phyloP scores from a whole-genome alignment of 92 coral and sea anemone species.

The Paragorgia papillata region DNA sequence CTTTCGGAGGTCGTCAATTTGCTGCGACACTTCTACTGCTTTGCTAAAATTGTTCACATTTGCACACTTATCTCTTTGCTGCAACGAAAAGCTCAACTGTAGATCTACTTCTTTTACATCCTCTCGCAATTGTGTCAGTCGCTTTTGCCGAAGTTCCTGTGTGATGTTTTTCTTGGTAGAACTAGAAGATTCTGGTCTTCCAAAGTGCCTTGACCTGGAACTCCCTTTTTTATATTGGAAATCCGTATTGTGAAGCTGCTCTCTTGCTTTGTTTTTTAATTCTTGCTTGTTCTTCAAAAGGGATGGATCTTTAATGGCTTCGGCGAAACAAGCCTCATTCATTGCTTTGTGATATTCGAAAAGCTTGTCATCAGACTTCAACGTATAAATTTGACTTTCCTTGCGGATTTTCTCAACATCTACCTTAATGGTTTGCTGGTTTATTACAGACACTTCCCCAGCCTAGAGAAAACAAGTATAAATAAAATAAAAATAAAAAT shows the following conservation, averaged over 20 bases:
- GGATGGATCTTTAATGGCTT: conserved; percentile 51
- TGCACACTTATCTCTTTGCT: conserved; percentile 50
- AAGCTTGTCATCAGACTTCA: conserved; percentile 37
- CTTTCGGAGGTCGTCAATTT: conserved; percentile 59
- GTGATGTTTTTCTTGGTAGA: conserved; percentile 40
- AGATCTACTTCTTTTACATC: conserved; percentile 53
- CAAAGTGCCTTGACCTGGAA: conserved; percentile 45
- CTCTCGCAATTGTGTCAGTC: conserved; percentile 55
- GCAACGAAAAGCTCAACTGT: conserved; percentile 47
- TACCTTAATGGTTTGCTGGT: no score
- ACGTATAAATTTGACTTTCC: conserved; percentile 29
- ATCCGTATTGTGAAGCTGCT: conserved; percentile 32
- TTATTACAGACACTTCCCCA: no score
- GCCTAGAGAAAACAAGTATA: no score
- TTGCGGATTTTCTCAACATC: no score
- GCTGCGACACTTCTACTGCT: conserved; percentile 62
- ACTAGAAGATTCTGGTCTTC: conserved; percentile 18
- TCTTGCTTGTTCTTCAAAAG: conserved; percentile 38
- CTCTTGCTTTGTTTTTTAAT: conserved; percentile 20
- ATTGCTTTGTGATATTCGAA: conserved; percentile 48
- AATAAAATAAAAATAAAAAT: no score
- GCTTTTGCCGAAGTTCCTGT: conserved; percentile 51
- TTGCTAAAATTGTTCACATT: conserved; percentile 56
- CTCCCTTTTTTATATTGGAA: conserved; percentile 36
- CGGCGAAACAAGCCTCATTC: conserved; percentile 46